Conservation (phyloP, 2,113 vertebrate species). For the Pelvicachromis taeniatus region DNA sequence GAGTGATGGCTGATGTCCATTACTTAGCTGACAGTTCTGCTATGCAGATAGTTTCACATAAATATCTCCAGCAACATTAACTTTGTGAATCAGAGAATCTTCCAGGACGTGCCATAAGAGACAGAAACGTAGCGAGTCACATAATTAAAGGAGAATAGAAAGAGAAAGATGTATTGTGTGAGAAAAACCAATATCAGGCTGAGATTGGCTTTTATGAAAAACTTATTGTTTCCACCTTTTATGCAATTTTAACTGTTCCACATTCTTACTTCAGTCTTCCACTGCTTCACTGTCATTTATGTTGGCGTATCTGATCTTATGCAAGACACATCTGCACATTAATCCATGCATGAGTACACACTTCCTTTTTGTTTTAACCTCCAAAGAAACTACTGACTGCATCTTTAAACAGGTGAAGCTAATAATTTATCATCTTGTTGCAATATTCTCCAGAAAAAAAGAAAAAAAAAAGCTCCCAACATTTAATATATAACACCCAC, state of each 20-base stretch:
- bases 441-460: background rate
- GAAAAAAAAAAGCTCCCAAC: background rate
- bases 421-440: background rate
- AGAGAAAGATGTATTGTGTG: background rate
- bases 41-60: background rate
- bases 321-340: background rate
- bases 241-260: background rate
- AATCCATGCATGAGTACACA: background rate
- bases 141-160: background rate
- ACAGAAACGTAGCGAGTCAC: background rate
- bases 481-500: background rate
- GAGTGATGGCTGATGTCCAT: slow-evolving; percentile 24
- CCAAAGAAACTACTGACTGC: background rate
- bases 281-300: background rate
- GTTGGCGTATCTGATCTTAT: background rate
- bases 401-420: background rate
- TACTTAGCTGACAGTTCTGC: slow-evolving; percentile 7
- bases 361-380: background rate
- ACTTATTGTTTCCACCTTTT: background rate
- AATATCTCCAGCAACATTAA: background rate
- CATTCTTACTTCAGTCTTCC: background rate
- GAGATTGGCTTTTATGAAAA: background rate
- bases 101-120: background rate
- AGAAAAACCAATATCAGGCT: background rate
- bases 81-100: background rate